Evolutionary conservation across 2,113 vertebrate species (phyloP).

Genomic region (Ibidorhyncha struthersii): DNA sequence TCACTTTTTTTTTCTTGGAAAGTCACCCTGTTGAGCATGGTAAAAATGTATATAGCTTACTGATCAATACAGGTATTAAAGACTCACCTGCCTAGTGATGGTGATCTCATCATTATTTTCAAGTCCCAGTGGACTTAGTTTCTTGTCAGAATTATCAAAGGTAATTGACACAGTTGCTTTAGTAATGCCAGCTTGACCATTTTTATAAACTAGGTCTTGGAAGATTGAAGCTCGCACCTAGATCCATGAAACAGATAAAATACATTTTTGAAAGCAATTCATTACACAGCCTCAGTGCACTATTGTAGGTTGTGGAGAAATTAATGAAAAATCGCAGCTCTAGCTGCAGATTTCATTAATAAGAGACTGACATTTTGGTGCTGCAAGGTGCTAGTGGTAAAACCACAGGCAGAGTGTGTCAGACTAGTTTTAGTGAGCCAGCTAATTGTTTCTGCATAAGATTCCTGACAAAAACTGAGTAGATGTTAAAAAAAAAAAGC

Average conservation of each 20-base stretch:
- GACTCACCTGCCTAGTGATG: constrained; percentile 90
- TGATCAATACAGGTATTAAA: not conserved
- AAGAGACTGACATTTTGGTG: not conserved
- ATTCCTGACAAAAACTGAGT: not conserved
- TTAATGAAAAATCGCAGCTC: fast-evolving
- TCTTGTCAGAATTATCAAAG: constrained; percentile 96
- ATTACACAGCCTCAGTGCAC: not conserved
- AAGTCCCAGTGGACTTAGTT: constrained; percentile 90
- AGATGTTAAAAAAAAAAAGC: not conserved
- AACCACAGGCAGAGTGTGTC: not conserved
- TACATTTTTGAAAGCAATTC: not conserved
- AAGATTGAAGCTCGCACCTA: constrained; percentile 92
- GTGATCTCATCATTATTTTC: constrained; percentile 90
- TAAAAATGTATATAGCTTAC: not conserved
- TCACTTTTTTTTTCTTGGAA: not conserved
- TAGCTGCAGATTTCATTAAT: not conserved
- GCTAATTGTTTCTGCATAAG: not conserved
- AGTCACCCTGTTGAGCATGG: not conserved
- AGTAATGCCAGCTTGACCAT: constrained; percentile 90
- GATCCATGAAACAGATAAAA: not conserved
- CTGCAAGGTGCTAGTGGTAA: not conserved
- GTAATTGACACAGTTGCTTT: constrained; percentile 92
- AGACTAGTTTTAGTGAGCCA: not conserved
- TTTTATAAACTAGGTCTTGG: constrained; percentile 95
- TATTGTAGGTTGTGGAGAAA: not conserved